Conservation (phyloP, 2,113 vertebrate genomes). For the Trichomycterus rosablanca region DNA sequence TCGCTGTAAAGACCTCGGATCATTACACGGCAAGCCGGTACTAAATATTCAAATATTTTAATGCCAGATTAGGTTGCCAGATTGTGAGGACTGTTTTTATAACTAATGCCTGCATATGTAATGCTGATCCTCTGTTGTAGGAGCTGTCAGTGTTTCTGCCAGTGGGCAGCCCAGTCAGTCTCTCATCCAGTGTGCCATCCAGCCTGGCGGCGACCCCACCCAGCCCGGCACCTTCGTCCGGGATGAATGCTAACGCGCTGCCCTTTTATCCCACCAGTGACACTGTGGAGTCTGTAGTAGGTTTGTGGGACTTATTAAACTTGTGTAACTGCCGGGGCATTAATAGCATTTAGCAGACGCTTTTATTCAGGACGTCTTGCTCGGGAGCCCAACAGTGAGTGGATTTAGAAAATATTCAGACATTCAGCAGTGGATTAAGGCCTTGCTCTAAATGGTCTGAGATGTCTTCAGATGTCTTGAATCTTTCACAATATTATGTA, state of each 20-base stretch:
- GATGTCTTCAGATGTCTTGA: too few relatives aligned
- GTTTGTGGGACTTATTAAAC: too few relatives aligned
- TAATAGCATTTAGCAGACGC: too few relatives aligned
- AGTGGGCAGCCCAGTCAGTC: conserved; percentile 88
- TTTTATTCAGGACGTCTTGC: too few relatives aligned
- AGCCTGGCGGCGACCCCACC: conserved; percentile 94
- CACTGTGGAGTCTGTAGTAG: conserved; percentile 96
- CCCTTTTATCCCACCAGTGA: conserved; percentile 98
- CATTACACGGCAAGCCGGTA: conserved; percentile 92
- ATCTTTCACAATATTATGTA: too few relatives aligned
- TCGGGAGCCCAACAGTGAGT: too few relatives aligned
- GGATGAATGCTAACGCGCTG: conserved; percentile 97
- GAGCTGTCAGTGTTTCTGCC: conserved; percentile 89
- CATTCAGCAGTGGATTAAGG: too few relatives aligned
- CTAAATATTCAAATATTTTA: neutral
- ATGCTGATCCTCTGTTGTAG: conserved; percentile 54
- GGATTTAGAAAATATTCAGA: too few relatives aligned
- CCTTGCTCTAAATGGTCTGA: too few relatives aligned
- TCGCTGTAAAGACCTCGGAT: conserved; percentile 78
- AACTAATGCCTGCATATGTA: neutral
- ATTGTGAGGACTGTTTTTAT: neutral
- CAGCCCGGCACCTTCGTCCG: conserved; percentile 84
- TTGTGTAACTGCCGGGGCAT: too few relatives aligned
- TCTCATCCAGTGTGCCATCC: conserved; percentile 94
- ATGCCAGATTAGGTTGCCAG: neutral